Evolutionary conservation across 2,797 vertebrate genomes (phyloP), one percentile per base, ranked within the genome.

Genomic region (Mormyrus hasselquistii): DNA sequence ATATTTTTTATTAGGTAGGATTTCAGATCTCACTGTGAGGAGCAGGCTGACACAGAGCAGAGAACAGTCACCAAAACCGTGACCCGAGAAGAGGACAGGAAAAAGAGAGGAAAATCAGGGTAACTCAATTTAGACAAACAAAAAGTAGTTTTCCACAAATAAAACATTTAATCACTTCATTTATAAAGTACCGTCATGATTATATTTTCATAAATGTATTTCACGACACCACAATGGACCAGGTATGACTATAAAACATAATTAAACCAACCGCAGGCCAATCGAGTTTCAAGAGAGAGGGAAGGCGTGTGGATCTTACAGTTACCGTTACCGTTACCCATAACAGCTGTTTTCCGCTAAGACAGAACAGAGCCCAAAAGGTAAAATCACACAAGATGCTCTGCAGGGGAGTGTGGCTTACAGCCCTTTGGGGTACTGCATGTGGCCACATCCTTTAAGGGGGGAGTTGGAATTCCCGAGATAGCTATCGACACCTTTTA

Each of bases 311-410:
- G 87, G 34, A 91, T 87, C 55, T 90, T 41, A 90, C 57, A 90
- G 92, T 91, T 89, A 90, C 57, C 90, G 92, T 91, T 89, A 88
- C 89, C 91, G 91, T 93, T 89, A 93, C 91, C 93, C 93, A 86
- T 79, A 90, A 90, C 92, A 95, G 94, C 94, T 94, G 94, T 94
- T 94, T 94, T 93, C 89, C 93, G 92, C 91, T 86, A 84, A 73
- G n/a, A 85, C 19, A 29, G 49, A 50, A 29, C 4, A 1, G 85
- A 52, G 10, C 53, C 52, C 29, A 55, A 86, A 38, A 87, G 50
- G 14, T 57, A 19, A 16, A 57, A 57, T 53, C 47, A 53, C 44
- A 47, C 47, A 6, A 22, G 29, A 10, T 14, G 5, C 53, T 59
- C 19, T 59, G 25, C 8, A 12, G 3, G 82, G 10, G 22, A 50